phyloP scores from a whole-genome alignment of 2,113 vertebrate genomes.

The Pelvicachromis taeniatus region DNA sequence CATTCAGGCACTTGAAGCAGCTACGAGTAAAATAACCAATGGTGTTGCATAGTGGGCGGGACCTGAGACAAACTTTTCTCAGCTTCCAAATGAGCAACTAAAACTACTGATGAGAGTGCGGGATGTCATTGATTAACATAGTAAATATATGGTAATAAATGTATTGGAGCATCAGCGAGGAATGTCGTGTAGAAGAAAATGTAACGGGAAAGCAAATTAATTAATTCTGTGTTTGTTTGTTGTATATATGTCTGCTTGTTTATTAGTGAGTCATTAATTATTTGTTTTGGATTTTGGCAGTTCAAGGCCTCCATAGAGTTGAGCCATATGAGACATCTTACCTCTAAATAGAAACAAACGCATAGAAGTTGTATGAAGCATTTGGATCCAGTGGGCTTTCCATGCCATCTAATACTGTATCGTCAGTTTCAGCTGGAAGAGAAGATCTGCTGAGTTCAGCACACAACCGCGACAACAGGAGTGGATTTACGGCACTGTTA shows the following conservation, averaged over 20 bases:
- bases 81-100: not conserved
- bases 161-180: not conserved
- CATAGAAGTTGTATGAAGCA: not conserved
- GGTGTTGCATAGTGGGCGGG: not conserved
- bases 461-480: constrained; percentile 24
- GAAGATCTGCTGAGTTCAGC: constrained; percentile 26
- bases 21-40: fast-evolving
- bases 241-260: not conserved
- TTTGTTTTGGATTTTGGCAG: not conserved
- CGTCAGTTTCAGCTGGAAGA: not conserved
- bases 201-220: not conserved
- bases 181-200: not conserved
- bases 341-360: not conserved
- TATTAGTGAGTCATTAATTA: not conserved
- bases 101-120: fast-evolving
- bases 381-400: not conserved
- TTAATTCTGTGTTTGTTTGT: not conserved
- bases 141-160: not conserved
- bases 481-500: constrained; percentile 9
- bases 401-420: not conserved
- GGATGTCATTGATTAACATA: not conserved
- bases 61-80: not conserved
- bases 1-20: not conserved
- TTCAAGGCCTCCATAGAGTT: not conserved
- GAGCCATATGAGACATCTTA: not conserved